Percentiles rank a stretch among this genome's conserved stretches.
These are phyloP conservation scores for Drosophila truncata DNA, from an alignment of 1,140 invertebrate genomes.

Conservation along the genomic window DNA sequence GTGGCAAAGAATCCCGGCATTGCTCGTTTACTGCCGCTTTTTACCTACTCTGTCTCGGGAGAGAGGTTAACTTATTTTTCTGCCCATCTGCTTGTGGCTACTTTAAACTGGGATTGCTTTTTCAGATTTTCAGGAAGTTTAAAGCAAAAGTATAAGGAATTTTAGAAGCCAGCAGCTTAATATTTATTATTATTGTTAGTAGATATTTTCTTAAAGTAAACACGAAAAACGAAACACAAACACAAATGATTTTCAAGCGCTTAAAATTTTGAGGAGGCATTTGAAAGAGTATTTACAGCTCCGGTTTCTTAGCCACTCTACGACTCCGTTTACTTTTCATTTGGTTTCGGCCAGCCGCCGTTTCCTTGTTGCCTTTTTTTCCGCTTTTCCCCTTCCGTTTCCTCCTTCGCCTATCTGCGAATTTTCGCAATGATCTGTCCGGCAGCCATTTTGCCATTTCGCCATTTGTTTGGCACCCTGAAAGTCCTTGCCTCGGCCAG, in stretches of 20 bases:
- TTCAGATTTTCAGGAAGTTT: background rate
- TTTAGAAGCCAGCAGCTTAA: background rate
- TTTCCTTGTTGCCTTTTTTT: slow-evolving; percentile 29
- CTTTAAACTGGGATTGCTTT: background rate
- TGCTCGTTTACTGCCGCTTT: slow-evolving; percentile 46
- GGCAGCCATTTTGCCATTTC: slow-evolving; percentile 49
- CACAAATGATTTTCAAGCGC: background rate
- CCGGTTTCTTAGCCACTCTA: background rate
- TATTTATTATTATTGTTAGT: background rate
- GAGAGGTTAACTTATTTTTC: slow-evolving; percentile 16
- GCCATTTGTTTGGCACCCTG: slow-evolving; percentile 54
- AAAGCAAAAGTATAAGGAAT: background rate
- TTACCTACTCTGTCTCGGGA: slow-evolving; percentile 23
- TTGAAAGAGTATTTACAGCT: slow-evolving; percentile 3
- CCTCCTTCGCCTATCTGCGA: slow-evolving; percentile 50
- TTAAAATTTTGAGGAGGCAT: background rate
- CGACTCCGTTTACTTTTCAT: slow-evolving; percentile 67
- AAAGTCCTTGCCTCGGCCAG: slow-evolving; percentile 1
- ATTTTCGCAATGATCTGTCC: slow-evolving; percentile 65
- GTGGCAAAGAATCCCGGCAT: slow-evolving; percentile 28
- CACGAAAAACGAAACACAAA: background rate
- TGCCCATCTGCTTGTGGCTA: slow-evolving; percentile 10
- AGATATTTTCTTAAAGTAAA: too few relatives aligned
- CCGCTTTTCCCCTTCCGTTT: background rate
- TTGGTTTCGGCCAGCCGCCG: slow-evolving; percentile 52